Percentiles rank a stretch among this genome's conserved stretches.
These are phyloP conservation scores for Spodoptera frugiperda DNA, from an alignment of 1,140 invertebrate species.

Conservation along the genomic window DNA sequence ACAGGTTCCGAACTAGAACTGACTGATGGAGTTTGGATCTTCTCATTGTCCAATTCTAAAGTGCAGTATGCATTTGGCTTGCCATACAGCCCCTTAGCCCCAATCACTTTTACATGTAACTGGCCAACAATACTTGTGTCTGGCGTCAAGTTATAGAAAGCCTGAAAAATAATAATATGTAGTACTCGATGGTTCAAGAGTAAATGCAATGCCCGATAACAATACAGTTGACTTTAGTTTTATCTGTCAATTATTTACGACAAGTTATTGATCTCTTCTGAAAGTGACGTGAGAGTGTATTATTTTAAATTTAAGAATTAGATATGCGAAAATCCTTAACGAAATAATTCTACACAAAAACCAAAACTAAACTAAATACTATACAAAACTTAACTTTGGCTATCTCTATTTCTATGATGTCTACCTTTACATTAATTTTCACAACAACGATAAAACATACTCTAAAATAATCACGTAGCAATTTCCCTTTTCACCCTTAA, in stretches of 20 bases:
- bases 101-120: conserved; percentile 93
- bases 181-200: not conserved
- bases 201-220: not conserved
- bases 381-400: not conserved
- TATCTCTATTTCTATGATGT: not conserved
- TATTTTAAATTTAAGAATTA: not conserved
- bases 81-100: conserved; percentile 93
- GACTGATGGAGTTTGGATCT: conserved; percentile 97
- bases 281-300: no score
- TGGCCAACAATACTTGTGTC: conserved; percentile 94
- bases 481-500: no score
- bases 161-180: conserved; percentile 55
- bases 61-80: conserved; percentile 98
- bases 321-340: no score
- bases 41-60: conserved; percentile 96
- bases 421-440: no score
- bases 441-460: not conserved
- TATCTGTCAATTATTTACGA: no score
- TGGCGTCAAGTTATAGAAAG: conserved; percentile 86
- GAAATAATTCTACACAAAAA: no score
- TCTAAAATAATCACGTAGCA: no score
- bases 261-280: no score
- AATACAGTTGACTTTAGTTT: not conserved
- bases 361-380: no score
- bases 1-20: conserved; percentile 96